Evolutionary conservation across 2,113 vertebrate genomes (phyloP), one percentile per base, ranked within the genome.

Genomic region (Bambusicola thoracicus): DNA sequence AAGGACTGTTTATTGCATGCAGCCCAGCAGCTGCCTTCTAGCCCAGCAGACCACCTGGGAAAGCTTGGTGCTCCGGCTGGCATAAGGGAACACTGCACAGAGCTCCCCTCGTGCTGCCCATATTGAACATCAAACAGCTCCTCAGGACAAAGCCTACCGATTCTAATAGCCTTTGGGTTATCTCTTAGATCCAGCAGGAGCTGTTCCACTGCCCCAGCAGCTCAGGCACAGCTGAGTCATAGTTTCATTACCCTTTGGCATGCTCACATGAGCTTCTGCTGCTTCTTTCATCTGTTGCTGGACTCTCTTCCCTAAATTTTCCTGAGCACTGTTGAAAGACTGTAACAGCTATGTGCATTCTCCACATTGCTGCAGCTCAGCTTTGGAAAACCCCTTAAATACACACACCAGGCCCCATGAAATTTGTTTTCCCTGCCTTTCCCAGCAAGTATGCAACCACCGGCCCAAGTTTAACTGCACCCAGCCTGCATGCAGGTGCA

Each of bases 81-180:
- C 12, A 6, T 3, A 1, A 61, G 40, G n/a, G 11, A 1, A 0
- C 34, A 51, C 32, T 11, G 29, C 53, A 27, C 5, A 8, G 66
- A 84, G 62, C 68, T 69, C n/a, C 46, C 68, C 63, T 58, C 5
- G 5, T 18, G 51, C 83, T 46, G 85, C 86, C 85, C 72, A 8
- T 11, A 55, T 56, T 66, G 25, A 55, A 14, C 61, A 89, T 85
- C 49, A 38, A 72, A 67, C 59, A 65, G 74, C 65, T 91, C 79
- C 53, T 77, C 14, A 62, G 53, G 32, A 62, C 17, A 80, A 86
- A 69, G 40, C 21, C 19, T 46, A 63, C 2, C 11, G 15, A 17
- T 61, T 59, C 77, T n/a, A 72, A 13, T 18, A 55, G 44, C 17
- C 44, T 41, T 88, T 16, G 18, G 7, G 22, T 19, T 67, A 61